Percentiles rank a stretch among this genome's conserved stretches.
Conservation (phyloP, 2,888 invertebrate species). For the Piscicola geometra region DNA sequence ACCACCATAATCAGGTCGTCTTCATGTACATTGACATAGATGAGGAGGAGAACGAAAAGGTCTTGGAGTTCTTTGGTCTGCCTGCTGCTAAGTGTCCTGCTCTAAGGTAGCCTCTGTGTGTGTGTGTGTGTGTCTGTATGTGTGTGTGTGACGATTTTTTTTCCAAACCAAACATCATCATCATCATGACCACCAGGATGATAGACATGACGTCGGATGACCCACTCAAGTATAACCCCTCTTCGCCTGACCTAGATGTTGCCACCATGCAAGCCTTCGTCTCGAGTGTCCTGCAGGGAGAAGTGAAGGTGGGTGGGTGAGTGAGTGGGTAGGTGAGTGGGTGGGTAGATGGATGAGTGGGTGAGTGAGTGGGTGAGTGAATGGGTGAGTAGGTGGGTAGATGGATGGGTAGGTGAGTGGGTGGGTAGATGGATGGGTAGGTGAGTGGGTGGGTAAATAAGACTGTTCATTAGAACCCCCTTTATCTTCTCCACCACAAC, state of each 20-base stretch:
- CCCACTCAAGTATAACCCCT: slow-evolving; percentile 73
- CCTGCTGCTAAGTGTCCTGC: slow-evolving; percentile 71
- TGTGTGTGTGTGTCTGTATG: slow-evolving; percentile 10
- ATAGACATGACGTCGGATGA: slow-evolving; percentile 81
- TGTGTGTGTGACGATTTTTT: not conserved
- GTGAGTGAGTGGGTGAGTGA: too few species aligned
- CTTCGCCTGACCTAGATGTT: slow-evolving; percentile 62
- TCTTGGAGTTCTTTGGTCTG: slow-evolving; percentile 98
- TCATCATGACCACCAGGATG: slow-evolving; percentile 61
- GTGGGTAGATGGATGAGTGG: too few species aligned
- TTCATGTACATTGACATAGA: slow-evolving; percentile 92
- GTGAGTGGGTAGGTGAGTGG: too few species aligned
- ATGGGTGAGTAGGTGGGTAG: too few species aligned
- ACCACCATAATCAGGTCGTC: slow-evolving; percentile 64
- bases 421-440: too few species aligned
- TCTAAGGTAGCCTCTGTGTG: slow-evolving; percentile 56
- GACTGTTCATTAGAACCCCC: too few species aligned
- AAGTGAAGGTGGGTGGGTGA: slow-evolving; percentile 80
- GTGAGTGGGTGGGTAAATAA: too few species aligned
- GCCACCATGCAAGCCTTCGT: slow-evolving; percentile 75
- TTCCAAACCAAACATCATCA: slow-evolving; percentile 47
- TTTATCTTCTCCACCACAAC: too few species aligned
- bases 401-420: too few species aligned
- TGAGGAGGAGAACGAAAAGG: slow-evolving; percentile 90
- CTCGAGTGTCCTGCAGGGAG: slow-evolving; percentile 80